These are phyloP conservation scores for Chaetodon trifasciatus DNA, from an alignment of 2,797 vertebrate species.

Conservation along the genomic window DNA sequence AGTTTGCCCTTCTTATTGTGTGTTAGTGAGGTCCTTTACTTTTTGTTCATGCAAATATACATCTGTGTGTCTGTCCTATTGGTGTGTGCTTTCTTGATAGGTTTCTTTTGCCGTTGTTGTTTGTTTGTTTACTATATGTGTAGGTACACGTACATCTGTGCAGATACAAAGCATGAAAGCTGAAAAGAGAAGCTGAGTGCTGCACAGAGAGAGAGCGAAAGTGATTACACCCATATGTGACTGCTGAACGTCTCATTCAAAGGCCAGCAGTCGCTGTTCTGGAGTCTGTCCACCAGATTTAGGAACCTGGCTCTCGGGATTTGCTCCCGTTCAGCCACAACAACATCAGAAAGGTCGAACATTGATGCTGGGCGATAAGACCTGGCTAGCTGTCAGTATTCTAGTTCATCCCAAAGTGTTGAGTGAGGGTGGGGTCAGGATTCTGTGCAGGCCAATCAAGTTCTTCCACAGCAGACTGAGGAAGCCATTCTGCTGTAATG, in stretches of 20 bases:
- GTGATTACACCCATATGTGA: background rate
- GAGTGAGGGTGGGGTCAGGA: background rate
- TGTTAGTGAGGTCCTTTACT: background rate
- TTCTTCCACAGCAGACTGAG: background rate
- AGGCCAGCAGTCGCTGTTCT: too few relatives aligned
- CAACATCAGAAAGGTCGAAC: background rate
- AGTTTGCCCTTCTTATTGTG: background rate
- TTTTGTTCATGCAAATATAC: conserved; percentile 15
- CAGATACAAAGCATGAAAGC: background rate
- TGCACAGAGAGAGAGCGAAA: background rate
- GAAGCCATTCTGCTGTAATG: background rate
- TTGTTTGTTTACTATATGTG: background rate
- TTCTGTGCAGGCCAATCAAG: background rate
- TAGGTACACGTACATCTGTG: background rate
- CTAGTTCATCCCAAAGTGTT: background rate
- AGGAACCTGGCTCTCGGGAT: too few relatives aligned
- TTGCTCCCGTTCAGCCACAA: background rate
- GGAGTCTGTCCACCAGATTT: too few relatives aligned
- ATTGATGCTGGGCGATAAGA: background rate
- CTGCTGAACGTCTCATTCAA: too few relatives aligned
- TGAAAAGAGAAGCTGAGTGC: background rate
- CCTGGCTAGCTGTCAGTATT: too few relatives aligned
- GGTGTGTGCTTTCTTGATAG: background rate
- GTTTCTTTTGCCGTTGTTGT: conserved; percentile 1
- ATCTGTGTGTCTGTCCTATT: background rate